Evolutionary conservation across 2,797 vertebrate genomes (phyloP).

Genomic region (Tolypeutes matacus): DNA sequence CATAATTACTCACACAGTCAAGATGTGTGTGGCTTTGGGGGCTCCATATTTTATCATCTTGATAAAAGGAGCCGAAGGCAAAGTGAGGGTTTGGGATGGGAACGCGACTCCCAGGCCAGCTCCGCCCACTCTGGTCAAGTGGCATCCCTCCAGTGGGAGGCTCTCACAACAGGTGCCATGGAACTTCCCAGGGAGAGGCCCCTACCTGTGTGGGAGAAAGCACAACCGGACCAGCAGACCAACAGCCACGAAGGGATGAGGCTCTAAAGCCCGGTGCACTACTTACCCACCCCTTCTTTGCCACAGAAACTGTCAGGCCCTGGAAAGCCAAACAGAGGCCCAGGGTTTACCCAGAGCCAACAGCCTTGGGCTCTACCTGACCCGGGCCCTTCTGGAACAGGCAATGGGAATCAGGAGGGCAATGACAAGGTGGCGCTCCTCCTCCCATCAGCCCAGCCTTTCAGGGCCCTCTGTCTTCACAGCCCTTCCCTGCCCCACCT

Average conservation of each 20-base stretch:
- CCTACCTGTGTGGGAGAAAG: neutral
- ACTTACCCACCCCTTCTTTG: neutral
- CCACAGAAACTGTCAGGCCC: neutral
- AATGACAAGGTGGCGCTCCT: neutral
- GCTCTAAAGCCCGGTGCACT: neutral
- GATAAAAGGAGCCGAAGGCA: neutral
- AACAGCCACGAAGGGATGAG: neutral
- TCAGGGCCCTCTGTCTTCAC: neutral
- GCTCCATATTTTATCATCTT: neutral
- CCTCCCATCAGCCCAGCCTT: neutral
- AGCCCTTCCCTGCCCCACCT: too few relatives aligned
- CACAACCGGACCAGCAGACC: neutral
- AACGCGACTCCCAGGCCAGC: neutral
- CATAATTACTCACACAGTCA: slow-evolving; percentile 71
- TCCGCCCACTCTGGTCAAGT: neutral
- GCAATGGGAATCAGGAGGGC: neutral
- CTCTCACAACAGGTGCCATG: neutral
- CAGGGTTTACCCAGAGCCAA: neutral
- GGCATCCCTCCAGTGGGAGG: neutral
- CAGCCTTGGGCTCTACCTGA: neutral
- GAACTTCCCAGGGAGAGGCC: neutral
- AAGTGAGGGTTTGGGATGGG: neutral
- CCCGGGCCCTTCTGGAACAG: neutral
- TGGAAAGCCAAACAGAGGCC: neutral
- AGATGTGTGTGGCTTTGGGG: slow-evolving; percentile 42